Percentiles rank a stretch among this genome's conserved stretches.
These are phyloP conservation scores for Apodemus speciosus DNA, from an alignment of 2,113 vertebrate species.

Conservation along the genomic window DNA sequence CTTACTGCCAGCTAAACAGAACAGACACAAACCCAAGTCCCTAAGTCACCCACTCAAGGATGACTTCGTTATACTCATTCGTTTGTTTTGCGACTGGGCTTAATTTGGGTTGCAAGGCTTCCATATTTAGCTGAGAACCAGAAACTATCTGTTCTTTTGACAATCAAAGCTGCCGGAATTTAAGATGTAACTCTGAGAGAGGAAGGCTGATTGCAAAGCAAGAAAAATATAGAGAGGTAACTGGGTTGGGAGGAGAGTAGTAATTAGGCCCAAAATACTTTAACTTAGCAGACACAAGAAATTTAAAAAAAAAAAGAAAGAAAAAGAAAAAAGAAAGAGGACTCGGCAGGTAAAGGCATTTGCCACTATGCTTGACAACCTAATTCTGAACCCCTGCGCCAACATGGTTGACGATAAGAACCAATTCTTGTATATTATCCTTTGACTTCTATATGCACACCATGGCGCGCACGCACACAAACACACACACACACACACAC, in stretches of 20 bases:
- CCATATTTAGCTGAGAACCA: not conserved
- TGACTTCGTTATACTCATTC: not conserved
- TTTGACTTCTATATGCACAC: not conserved
- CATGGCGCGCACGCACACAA: not conserved
- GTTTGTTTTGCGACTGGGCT: conserved; percentile 21
- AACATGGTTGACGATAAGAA: not conserved
- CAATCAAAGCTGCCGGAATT: conserved; percentile 24
- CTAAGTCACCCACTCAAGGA: not conserved
- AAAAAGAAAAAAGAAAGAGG: not conserved
- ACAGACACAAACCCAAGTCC: not conserved
- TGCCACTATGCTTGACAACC: not conserved
- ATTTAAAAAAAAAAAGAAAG: not conserved
- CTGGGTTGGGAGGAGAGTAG: not conserved
- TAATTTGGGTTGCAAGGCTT: not conserved
- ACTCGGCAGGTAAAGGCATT: not conserved
- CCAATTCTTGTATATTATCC: not conserved
- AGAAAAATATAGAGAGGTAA: not conserved
- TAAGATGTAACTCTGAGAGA: not conserved
- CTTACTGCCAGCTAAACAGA: not conserved
- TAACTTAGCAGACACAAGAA: not conserved
- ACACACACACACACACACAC: not conserved
- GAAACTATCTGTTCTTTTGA: conserved; percentile 10
- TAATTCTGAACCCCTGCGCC: fast-evolving
- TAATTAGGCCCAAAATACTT: not conserved
- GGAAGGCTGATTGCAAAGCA: not conserved